phyloP scores from a whole-genome alignment of 1,140 invertebrate species.

The Neodiprion virginianus region DNA sequence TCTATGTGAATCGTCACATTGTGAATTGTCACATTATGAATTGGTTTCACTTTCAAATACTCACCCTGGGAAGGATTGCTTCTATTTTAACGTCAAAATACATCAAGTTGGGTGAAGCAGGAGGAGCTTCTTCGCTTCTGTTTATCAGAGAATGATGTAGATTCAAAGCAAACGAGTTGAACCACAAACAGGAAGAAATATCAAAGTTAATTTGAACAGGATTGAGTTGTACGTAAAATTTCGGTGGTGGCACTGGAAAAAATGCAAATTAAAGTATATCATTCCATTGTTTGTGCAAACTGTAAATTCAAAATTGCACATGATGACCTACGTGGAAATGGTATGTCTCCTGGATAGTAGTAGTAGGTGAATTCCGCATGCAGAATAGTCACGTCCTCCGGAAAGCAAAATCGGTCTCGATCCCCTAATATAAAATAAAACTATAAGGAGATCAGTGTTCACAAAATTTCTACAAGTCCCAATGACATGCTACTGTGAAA shows the following conservation, averaged over 20 bases:
- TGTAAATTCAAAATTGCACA: conserved; percentile 14
- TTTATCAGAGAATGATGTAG: conserved; percentile 75
- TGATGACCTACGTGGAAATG: conserved; percentile 82
- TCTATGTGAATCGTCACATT: conserved; percentile 27
- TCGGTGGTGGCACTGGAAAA: conserved; percentile 85
- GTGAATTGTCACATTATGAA: conserved; percentile 24
- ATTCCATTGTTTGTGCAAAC: conserved; percentile 11
- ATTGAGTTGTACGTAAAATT: conserved; percentile 89
- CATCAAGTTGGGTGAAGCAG: conserved; percentile 61
- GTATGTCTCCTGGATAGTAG: conserved; percentile 93
- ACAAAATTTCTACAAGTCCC: no score
- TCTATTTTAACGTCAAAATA: conserved; percentile 89
- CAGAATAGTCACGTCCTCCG: conserved; percentile 86
- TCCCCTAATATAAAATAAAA: conserved; percentile 72
- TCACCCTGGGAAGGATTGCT: conserved; percentile 89
- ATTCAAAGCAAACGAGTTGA: conserved; percentile 92
- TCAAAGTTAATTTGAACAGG: conserved; percentile 88
- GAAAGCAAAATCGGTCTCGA: conserved; percentile 81
- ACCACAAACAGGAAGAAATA: conserved; percentile 85
- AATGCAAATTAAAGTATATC: background rate
- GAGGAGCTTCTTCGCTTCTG: conserved; percentile 53
- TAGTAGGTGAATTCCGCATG: conserved; percentile 97
- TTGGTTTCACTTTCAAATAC: conserved; percentile 28
- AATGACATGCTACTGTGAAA: no score
- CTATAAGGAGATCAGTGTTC: conserved; percentile 25